A percentile compares a stretch with the other conserved stretches of the same genome.
phyloP scores from a whole-genome alignment of 1,140 invertebrate species.

The Dendroctonus valens region DNA sequence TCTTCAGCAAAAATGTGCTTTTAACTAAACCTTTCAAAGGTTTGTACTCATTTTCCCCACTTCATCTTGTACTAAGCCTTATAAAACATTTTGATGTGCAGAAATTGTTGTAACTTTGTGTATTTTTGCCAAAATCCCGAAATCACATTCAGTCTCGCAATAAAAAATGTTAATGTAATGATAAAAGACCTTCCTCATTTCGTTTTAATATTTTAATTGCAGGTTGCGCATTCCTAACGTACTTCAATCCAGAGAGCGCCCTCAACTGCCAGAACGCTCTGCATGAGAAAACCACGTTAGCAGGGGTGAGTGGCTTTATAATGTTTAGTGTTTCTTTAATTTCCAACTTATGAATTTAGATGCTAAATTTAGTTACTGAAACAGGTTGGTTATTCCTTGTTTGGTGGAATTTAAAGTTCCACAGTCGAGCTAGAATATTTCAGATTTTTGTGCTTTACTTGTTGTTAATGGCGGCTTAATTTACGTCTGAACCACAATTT shows the following conservation, averaged over 20 bases:
- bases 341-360: conserved; percentile 15
- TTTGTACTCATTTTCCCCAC: no score
- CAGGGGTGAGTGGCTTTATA: conserved; percentile 79
- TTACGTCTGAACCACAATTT: no score
- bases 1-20: no score
- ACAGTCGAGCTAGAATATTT: no score
- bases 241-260: conserved; percentile 91
- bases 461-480: no score
- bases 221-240: conserved; percentile 97
- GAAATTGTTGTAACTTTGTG: no score
- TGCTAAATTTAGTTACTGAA: conserved; percentile 2
- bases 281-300: conserved; percentile 96
- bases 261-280: conserved; percentile 87
- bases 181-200: conserved; percentile 5
- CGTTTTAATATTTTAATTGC: conserved; percentile 53
- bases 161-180: conserved; percentile 18
- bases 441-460: no score
- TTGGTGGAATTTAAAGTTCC: background rate
- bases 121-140: no score
- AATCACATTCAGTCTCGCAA: background rate
- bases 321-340: conserved; percentile 19
- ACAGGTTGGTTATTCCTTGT: background rate
- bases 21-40: no score
- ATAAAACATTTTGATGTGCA: no score
- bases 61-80: no score